Evolutionary conservation across 1,140 invertebrate genomes (phyloP).

Genomic region (Callitettix versicolor): DNA sequence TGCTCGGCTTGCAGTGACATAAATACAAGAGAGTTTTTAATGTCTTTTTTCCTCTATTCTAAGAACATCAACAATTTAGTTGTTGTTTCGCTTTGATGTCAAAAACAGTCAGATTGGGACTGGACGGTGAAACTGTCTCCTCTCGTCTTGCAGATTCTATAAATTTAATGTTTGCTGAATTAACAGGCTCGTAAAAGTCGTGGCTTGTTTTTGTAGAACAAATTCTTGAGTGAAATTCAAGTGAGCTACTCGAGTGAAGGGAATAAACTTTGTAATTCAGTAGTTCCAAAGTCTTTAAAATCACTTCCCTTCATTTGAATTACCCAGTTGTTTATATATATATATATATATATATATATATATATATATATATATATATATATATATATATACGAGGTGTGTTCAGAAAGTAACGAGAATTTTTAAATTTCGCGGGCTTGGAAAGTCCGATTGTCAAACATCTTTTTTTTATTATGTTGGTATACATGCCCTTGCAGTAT

Average conservation of each 20-base stretch:
- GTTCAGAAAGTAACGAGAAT: no score
- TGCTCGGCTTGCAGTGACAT: not conserved
- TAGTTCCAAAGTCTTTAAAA: constrained; percentile 18
- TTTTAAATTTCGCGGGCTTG: no score
- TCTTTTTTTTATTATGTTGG: no score
- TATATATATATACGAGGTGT: no score
- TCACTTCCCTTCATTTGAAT: constrained; percentile 13
- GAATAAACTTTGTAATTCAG: constrained; percentile 19
- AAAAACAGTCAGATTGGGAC: not conserved
- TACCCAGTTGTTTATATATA: no score
- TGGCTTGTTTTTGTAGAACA: constrained; percentile 8
- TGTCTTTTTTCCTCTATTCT: not conserved
- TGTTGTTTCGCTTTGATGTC: not conserved
- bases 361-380: no score
- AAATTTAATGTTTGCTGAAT: constrained; percentile 4
- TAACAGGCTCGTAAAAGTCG: not conserved
- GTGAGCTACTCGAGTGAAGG: constrained; percentile 10
- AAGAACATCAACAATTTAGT: not conserved
- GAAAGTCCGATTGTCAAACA: no score
- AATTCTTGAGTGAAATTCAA: constrained; percentile 11
- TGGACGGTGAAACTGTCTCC: not conserved
- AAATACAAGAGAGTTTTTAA: not conserved
- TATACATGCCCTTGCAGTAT: no score
- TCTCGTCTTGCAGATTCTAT: constrained; percentile 2
- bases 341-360: no score